Conservation (phyloP, 2,113 vertebrate genomes). For the Carassius auratus region DNA sequence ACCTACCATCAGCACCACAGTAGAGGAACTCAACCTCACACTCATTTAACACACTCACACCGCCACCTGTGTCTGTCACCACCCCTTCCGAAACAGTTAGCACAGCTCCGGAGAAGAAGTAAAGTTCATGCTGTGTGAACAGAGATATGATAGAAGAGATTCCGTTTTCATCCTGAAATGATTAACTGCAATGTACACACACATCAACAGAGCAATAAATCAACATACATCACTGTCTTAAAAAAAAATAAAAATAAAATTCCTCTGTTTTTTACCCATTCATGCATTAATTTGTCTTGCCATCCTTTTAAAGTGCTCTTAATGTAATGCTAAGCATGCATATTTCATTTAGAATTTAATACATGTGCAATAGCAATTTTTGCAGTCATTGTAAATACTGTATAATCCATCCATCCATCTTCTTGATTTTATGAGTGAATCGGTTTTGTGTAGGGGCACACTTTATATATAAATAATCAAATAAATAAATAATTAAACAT, state of each 20-base stretch:
- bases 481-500: too few relatives aligned
- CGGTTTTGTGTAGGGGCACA: background rate
- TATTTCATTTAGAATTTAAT: background rate
- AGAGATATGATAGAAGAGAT: constrained; percentile 23
- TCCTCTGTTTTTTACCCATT: background rate
- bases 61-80: constrained; percentile 47
- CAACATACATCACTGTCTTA: constrained; percentile 11
- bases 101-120: constrained; percentile 10
- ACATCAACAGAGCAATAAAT: constrained; percentile 12
- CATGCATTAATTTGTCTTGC: background rate
- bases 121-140: constrained; percentile 27
- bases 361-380: background rate
- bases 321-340: background rate
- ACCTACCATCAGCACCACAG: constrained; percentile 51
- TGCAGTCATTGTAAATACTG: background rate
- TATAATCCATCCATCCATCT: background rate
- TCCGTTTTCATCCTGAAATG: constrained; percentile 5
- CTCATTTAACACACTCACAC: constrained; percentile 53
- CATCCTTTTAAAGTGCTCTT: background rate
- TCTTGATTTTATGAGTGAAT: background rate
- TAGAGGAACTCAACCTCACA: constrained; percentile 48
- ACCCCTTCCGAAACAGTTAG: constrained; percentile 25
- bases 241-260: background rate
- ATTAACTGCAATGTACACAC: constrained; percentile 33
- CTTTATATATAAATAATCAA: too few relatives aligned